Conservation (phyloP, 1,140 invertebrate genomes). For the Lasioglossum baleicum region DNA sequence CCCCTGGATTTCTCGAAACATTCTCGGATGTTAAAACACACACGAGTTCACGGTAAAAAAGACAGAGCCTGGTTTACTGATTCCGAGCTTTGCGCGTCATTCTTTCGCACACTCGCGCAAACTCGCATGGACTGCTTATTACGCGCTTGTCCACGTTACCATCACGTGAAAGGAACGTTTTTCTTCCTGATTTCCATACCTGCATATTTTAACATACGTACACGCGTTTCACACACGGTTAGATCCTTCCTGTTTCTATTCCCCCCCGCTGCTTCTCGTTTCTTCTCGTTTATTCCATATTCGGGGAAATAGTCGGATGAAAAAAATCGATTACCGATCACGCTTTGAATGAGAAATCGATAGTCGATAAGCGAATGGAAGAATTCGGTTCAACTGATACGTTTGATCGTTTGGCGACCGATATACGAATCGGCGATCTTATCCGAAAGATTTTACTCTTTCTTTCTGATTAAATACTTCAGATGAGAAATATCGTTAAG, state of each 20-base stretch:
- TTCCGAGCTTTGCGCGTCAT: constrained; percentile 17
- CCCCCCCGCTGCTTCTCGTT: neutral
- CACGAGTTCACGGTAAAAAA: no score
- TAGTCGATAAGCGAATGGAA: neutral
- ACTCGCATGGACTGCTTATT: constrained; percentile 25
- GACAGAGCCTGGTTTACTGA: no score
- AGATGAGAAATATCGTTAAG: no score
- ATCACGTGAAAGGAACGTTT: constrained; percentile 56
- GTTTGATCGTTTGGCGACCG: neutral
- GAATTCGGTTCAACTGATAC: neutral
- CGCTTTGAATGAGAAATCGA: neutral
- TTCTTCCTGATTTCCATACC: constrained; percentile 52
- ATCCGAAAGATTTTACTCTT: no score
- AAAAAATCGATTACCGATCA: neutral
- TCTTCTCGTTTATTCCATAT: neutral
- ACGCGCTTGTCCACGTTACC: constrained; percentile 41
- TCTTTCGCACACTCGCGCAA: neutral
- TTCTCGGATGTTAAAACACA: no score
- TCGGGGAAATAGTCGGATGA: neutral
- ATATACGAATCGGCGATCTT: neutral
- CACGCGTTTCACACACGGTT: neutral
- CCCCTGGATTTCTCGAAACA: no score
- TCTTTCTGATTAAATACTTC: no score
- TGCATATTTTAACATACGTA: constrained; percentile 15
- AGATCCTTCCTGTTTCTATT: neutral